Base-by-base conservation (phyloP, 2,888 invertebrate species). In the Rhynchonema sp. region DNA sequence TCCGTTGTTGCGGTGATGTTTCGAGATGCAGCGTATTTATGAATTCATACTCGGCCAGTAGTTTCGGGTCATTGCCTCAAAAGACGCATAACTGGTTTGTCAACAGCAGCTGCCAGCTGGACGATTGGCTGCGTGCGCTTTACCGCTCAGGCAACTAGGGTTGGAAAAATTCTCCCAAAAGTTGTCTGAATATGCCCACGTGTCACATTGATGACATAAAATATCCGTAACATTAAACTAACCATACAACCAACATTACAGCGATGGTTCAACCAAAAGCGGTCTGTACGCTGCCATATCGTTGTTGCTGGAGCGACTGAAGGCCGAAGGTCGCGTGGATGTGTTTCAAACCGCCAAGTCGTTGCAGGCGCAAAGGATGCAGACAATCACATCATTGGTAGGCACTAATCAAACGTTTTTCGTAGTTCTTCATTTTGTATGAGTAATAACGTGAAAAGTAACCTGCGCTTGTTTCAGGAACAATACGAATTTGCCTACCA, bases 401-500 rank as follows among this genome's bases (percentile, higher is more conserved):
- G 49, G 59, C 53, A 38, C 27, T 23, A 17, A 20, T 22, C 26
- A 57, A 55, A 62, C 58, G 29, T 60, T 30, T 6, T 26, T 58
- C 59, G 59, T 60, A 22, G 55, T 61, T 56, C 56, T 57, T 6
- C 52, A 52, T n/a, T n/a, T n/a, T n/a, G n/a, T n/a, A n/a, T n/a
- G n/a, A n/a, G n/a, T n/a, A n/a, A n/a, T 52, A 23, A 6, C 25
- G 53, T n/a, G 13, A 23, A 52, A n/a, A 6, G 13, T 20, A 23
- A 52, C 25, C 28, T 55, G 27, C 13, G 13, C 13, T 6, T 38
- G 46, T 73, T 73, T 49, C 69, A 77, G 76, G 76, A 76, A 60
- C 76, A 77, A 65, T 77, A 74, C 67, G 66, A 71, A 56, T 77
- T 76, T 65, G 74, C 74, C 65, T 75, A 76, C 65, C 73, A 75